Evolutionary conservation across 2,797 vertebrate species (phyloP), one percentile per base, ranked within the genome.

Genomic region (Gallinago nigripennis): DNA sequence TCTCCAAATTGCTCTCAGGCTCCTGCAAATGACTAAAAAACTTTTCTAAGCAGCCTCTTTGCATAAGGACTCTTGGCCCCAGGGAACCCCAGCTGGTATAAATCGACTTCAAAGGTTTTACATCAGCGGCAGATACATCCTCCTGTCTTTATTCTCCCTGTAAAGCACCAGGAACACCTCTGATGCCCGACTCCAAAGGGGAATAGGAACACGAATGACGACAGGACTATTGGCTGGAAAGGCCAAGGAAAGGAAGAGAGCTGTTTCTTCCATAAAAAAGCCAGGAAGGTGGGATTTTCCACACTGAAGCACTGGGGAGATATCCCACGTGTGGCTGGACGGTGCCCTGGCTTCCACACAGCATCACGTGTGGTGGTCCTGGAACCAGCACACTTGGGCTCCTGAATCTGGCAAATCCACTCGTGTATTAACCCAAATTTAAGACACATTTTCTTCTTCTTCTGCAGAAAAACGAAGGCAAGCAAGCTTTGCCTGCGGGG

Each of bases 11-110:
- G 60, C 88, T 85, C 86, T 81, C 83, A 45, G 48, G 91, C 79
- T 90, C 82, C 90, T 63, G 81, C 76, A 8, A 43, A 25, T 28
- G 76, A 50, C 56, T 93, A 8, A 20, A 66, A 66, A 66, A 21
- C 72, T 50, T 61, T 25, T 64, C 43, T 14, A 2, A 39, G 92
- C 77, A 50, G 60, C 77, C 31, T 80, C 69, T 96, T 89, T 91
- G 82, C 88, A 93, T 93, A 54, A 93, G 75, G 93, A 15, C 90
- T 96, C 86, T 56, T 84, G 92, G 94, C 94, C 93, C 54, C 48
- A 12, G 90, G 90, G 94, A 95, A 5, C 76, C 85, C 83, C 92
- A 75, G 92, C 91, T 82, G 89, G 92, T 63, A 77, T 37, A 39
- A 39, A 72, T 56, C 8, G 6, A 83, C 85, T 95, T 92, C 95